Evolutionary conservation across 2,797 vertebrate species (phyloP).

Genomic region (Melanotaenia boesemani): DNA sequence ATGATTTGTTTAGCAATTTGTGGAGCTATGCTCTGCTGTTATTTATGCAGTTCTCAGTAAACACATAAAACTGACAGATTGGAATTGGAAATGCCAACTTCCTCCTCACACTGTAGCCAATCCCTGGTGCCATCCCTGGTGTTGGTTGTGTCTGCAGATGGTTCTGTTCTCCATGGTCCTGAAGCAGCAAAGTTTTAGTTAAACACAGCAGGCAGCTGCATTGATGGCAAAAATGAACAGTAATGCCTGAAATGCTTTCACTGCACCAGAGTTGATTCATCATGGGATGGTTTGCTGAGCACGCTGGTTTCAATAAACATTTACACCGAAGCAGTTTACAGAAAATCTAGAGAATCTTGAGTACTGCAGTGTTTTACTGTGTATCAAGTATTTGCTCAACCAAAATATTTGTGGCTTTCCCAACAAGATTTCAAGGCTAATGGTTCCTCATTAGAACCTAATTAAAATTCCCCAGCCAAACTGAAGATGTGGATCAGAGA

Average conservation of each 20-base stretch:
- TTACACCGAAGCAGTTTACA: constrained; percentile 16
- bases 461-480: constrained; percentile 21
- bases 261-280: constrained; percentile 26
- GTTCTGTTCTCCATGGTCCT: constrained; percentile 50
- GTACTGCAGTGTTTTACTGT: too few species aligned
- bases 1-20: background rate
- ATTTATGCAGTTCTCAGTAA: background rate
- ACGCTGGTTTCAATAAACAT: constrained; percentile 18
- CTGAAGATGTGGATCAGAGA: constrained; percentile 43
- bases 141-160: constrained; percentile 36
- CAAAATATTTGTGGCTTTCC: constrained; percentile 34
- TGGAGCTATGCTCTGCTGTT: background rate
- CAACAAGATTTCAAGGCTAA: constrained; percentile 30
- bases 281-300: constrained; percentile 26
- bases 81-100: background rate
- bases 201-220: background rate
- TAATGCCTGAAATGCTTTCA: constrained; percentile 7
- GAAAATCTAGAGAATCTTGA: constrained; percentile 13
- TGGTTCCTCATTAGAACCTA: constrained; percentile 39
- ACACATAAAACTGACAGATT: background rate
- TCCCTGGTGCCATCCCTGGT: constrained; percentile 52
- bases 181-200: constrained; percentile 27
- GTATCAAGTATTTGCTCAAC: constrained; percentile 20
- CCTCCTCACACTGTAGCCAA: too few species aligned
- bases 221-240: background rate